Percentiles rank a stretch among this genome's conserved stretches.
Conservation (phyloP, 2,797 vertebrate genomes). For the Balearica regulorum region DNA sequence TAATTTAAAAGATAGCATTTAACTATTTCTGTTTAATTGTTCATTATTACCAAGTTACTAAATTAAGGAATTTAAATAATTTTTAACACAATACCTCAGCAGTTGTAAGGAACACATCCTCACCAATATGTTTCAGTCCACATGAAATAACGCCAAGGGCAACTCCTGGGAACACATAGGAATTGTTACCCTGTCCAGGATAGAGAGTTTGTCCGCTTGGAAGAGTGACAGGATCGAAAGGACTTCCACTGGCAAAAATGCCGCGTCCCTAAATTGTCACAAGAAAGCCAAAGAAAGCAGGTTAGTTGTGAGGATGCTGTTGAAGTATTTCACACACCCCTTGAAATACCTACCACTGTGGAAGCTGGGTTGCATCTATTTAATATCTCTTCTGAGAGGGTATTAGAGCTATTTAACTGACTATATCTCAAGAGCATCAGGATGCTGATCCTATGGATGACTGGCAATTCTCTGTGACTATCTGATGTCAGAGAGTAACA, state of each 20-base stretch:
- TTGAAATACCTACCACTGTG: neutral
- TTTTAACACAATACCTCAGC: constrained; percentile 83
- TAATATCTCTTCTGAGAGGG: neutral
- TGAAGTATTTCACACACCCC: neutral
- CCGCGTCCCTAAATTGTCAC: constrained; percentile 80
- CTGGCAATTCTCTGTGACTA: neutral
- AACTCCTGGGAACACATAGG: constrained; percentile 96
- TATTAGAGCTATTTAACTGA: neutral
- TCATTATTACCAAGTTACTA: neutral
- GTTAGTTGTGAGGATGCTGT: neutral
- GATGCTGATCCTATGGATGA: neutral
- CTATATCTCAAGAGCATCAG: neutral
- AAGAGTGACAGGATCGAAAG: constrained; percentile 90
- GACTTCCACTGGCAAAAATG: constrained; percentile 97
- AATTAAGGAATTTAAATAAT: neutral
- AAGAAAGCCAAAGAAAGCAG: neutral
- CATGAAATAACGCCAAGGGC: constrained; percentile 87
- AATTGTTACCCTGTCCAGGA: constrained; percentile 97
- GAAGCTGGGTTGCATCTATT: neutral
- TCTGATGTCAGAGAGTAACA: neutral
- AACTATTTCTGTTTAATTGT: neutral
- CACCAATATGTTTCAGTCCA: constrained; percentile 80
- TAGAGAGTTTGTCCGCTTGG: constrained; percentile 82
- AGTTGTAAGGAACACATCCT: constrained; percentile 87
- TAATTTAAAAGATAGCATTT: neutral